Evolutionary conservation across 2,113 vertebrate species (phyloP).

Genomic region (Epinephelus cyanopodus): DNA sequence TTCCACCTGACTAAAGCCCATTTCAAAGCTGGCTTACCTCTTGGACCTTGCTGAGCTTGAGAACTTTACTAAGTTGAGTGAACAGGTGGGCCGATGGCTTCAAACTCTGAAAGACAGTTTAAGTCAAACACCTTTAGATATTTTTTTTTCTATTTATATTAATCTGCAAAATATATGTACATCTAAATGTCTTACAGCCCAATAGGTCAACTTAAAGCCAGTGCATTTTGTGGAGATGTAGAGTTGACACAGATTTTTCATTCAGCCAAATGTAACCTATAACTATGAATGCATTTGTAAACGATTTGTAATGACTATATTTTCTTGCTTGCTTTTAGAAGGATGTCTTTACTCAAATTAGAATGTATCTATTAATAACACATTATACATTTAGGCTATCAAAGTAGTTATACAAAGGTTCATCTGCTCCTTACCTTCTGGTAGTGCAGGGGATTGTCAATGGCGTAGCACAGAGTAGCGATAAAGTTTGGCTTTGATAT

Average conservation of each 20-base stretch:
- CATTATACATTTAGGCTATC: not conserved
- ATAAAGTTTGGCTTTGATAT: constrained; percentile 99
- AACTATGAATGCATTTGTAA: not conserved
- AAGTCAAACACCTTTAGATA: not conserved
- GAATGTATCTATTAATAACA: not conserved
- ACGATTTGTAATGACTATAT: not conserved
- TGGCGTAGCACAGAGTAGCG: constrained; percentile 98
- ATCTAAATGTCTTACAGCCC: not conserved
- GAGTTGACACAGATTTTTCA: not conserved
- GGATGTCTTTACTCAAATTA: not conserved
- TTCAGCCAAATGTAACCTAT: not conserved
- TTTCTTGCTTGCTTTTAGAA: not conserved
- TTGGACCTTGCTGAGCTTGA: constrained; percentile 99
- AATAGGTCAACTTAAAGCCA: not conserved
- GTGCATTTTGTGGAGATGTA: not conserved
- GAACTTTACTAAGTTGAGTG: constrained; percentile 99
- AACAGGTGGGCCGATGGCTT: constrained; percentile 98
- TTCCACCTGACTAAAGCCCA: not conserved
- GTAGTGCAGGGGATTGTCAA: constrained; percentile 99
- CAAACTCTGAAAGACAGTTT: constrained; percentile 91
- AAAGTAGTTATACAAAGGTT: not conserved
- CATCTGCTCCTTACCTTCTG: constrained; percentile 91
- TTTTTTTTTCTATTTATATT: not conserved
- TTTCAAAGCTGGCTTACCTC: constrained; percentile 84
- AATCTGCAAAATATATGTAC: not conserved